phyloP scores from a whole-genome alignment of 1,140 invertebrate species.

The Nixonia krombeini region DNA sequence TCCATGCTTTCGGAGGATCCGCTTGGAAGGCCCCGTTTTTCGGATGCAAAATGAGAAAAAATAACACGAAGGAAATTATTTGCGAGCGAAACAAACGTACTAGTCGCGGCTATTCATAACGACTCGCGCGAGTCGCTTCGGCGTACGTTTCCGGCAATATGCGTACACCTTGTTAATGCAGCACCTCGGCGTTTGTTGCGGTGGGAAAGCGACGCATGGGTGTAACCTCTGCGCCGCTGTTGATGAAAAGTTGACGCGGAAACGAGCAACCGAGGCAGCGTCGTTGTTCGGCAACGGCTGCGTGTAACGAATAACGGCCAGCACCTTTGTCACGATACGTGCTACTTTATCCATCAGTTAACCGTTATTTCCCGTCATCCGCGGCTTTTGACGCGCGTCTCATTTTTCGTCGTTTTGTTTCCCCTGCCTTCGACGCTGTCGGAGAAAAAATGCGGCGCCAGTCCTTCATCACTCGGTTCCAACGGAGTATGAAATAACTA shows the following conservation, averaged over 20 bases:
- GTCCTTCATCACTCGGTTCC: no score
- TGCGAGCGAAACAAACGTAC: no score
- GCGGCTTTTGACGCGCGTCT: background rate
- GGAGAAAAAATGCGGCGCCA: no score
- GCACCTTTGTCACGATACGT: background rate
- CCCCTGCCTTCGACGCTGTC: no score
- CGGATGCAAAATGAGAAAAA: no score
- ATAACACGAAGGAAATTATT: no score
- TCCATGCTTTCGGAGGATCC: no score
- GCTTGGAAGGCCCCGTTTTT: no score
- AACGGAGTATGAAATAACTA: no score
- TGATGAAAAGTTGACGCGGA: background rate
- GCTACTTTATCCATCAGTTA: background rate
- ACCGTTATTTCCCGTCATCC: background rate
- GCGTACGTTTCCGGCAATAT: background rate
- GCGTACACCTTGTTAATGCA: slow-evolving; percentile 50
- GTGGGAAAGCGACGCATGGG: slow-evolving; percentile 11
- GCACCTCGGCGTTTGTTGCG: slow-evolving; percentile 20
- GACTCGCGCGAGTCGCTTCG: no score
- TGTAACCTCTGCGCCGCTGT: background rate
- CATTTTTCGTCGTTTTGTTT: background rate
- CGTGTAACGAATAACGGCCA: background rate
- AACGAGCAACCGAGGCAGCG: background rate
- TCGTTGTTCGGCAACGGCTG: background rate
- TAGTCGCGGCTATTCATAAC: no score